Conservation (phyloP, 1,140 invertebrate genomes). For the Temnothorax longispinosus region DNA sequence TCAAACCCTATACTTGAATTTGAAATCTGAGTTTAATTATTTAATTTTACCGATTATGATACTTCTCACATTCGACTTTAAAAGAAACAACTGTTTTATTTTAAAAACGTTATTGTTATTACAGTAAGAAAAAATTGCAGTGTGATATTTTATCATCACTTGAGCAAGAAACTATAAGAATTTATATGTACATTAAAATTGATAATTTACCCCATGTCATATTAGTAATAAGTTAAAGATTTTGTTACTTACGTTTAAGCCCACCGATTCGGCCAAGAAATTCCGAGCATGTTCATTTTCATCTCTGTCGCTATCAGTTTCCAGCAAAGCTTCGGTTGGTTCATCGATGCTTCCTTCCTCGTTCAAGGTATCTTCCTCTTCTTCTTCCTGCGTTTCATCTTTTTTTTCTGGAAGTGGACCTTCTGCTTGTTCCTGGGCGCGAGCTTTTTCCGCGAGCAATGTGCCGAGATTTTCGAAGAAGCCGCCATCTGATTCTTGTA, state of each 20-base stretch:
- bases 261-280: constrained; percentile 87
- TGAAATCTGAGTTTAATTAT: neutral
- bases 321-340: constrained; percentile 78
- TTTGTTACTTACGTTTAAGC: constrained; percentile 90
- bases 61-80: neutral
- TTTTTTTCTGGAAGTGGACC: constrained; percentile 75
- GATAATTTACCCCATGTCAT: neutral
- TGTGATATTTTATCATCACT: neutral
- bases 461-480: constrained; percentile 93
- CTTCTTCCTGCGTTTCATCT: constrained; percentile 78
- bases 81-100: neutral
- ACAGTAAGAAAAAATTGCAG: neutral
- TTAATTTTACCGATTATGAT: neutral
- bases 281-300: constrained; percentile 85
- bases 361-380: constrained; percentile 76
- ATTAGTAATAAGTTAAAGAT: neutral
- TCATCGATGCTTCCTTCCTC: constrained; percentile 79
- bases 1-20: neutral
- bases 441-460: constrained; percentile 88
- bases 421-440: constrained; percentile 77
- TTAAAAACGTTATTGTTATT: neutral
- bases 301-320: constrained; percentile 86
- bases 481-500: constrained; percentile 91
- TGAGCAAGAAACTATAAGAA: neutral
- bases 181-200: neutral